A percentile compares a stretch with the other conserved stretches of the same genome.
Evolutionary conservation across 2,113 vertebrate genomes (phyloP).

Genomic region (Burhinus bistriatus): DNA sequence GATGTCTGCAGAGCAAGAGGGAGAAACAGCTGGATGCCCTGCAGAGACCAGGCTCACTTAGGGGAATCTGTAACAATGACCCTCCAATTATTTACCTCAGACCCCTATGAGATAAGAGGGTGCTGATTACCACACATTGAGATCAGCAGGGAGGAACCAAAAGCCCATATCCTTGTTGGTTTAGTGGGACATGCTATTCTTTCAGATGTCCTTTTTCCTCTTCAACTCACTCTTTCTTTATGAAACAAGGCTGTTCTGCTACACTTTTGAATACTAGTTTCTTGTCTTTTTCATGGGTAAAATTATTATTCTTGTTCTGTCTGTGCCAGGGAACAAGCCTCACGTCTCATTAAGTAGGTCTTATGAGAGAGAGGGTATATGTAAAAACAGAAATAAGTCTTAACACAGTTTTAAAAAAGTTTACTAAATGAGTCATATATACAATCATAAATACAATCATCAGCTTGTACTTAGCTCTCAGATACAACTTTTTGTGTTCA

Average conservation of each 20-base stretch:
- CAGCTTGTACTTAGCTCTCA: not conserved
- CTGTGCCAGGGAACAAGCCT: not conserved
- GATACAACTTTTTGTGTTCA: not conserved
- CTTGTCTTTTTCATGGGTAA: too few species aligned
- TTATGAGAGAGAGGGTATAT: not conserved
- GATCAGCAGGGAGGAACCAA: not conserved
- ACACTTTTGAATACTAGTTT: not conserved
- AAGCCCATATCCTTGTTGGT: not conserved
- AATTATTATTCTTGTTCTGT: not conserved
- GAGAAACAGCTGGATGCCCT: not conserved
- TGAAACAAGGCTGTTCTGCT: not conserved
- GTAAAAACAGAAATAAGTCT: not conserved
- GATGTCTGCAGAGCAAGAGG: not conserved
- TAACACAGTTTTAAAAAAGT: not conserved
- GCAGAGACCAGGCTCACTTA: not conserved
- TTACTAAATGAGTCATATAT: not conserved
- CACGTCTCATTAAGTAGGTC: not conserved
- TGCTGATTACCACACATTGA: not conserved
- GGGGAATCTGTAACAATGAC: not conserved
- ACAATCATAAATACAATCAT: not conserved
- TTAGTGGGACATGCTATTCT: not conserved
- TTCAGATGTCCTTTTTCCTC: not conserved
- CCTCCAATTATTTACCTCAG: not conserved
- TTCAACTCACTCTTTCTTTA: not conserved
- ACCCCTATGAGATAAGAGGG: rapidly evolving